Evolutionary conservation across 2,888 invertebrate genomes (phyloP).

Genomic region (Meteorus cinctellus): DNA sequence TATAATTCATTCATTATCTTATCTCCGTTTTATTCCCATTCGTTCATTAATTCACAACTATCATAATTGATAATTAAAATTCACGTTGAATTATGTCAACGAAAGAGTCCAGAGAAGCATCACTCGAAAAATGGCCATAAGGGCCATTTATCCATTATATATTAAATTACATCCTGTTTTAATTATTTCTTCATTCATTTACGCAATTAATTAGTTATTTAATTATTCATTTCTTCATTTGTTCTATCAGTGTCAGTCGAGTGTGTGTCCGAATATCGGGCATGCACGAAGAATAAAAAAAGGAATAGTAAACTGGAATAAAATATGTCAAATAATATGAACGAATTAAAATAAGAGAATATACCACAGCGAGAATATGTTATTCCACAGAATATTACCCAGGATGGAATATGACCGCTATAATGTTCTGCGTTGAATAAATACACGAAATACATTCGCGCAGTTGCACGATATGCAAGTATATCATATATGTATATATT

Average conservation of each 20-base stretch:
- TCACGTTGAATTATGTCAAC: conserved; percentile 37
- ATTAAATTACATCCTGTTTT: not conserved
- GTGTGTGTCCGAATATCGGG: conserved; percentile 49
- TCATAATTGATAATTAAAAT: conserved; percentile 38
- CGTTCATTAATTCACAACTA: not conserved
- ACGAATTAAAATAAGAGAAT: conserved; percentile 33
- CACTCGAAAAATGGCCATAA: conserved; percentile 44
- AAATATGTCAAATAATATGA: conserved; percentile 28
- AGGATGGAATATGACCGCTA: conserved; percentile 7
- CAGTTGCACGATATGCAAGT: not conserved
- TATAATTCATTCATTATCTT: conserved; percentile 42
- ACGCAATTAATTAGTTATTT: conserved; percentile 12
- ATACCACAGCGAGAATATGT: conserved; percentile 1
- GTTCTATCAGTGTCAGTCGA: conserved; percentile 51
- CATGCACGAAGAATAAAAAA: conserved; percentile 49
- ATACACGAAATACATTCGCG: conserved; percentile 23
- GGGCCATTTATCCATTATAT: not conserved
- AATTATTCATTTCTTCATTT: conserved; percentile 25
- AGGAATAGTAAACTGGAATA: conserved; percentile 1
- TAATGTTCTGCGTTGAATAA: conserved; percentile 31
- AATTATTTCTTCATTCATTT: not conserved
- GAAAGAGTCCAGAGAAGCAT: conserved; percentile 49
- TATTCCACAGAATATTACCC: conserved; percentile 16
- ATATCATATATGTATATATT: not conserved
- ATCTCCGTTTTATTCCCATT: conserved; percentile 22